Conservation (phyloP, 1,140 invertebrate genomes). For the Rhopalosiphum maidis region DNA sequence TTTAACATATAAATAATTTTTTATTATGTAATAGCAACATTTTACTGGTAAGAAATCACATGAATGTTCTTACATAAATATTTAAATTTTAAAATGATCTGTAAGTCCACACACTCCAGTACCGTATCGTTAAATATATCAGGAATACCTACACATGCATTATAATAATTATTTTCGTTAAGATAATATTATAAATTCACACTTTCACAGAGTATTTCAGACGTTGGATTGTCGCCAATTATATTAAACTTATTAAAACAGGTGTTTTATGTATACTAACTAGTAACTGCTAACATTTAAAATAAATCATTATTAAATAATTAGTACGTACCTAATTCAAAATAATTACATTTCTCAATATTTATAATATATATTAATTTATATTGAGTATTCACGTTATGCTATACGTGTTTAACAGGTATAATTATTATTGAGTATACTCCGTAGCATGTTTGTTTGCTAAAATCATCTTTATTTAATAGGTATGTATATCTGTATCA, state of each 20-base stretch:
- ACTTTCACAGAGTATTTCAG: neutral
- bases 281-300: neutral
- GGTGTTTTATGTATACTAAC: neutral
- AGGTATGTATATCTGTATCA: neutral
- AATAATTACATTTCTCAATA: neutral
- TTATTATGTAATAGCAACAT: neutral
- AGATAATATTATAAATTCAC: neutral
- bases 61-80: neutral
- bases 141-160: neutral
- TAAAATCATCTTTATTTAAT: neutral
- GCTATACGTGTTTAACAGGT: neutral
- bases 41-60: neutral
- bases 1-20: neutral
- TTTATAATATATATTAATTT: neutral
- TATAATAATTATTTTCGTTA: neutral
- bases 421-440: neutral
- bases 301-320: neutral
- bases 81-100: conserved; percentile 26
- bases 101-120: neutral
- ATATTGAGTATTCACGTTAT: neutral
- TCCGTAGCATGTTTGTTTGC: neutral
- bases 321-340: neutral
- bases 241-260: neutral
- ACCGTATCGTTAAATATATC: neutral
- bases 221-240: neutral